phyloP scores from a whole-genome alignment of 2,797 vertebrate species.

The Choloepus didactylus region DNA sequence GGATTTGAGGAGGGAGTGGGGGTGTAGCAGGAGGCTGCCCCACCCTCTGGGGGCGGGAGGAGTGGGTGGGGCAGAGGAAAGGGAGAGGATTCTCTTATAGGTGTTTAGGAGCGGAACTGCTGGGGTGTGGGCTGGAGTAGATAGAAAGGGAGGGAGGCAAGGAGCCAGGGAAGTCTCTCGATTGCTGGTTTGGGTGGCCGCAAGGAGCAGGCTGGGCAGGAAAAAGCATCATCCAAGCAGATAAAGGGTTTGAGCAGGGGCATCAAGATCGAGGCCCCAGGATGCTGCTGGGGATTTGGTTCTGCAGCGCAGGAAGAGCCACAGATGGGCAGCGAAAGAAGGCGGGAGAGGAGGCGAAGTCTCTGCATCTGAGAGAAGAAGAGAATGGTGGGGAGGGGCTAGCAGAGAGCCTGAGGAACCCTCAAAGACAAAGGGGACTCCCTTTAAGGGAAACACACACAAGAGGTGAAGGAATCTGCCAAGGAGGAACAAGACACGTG shows the following conservation, averaged over 20 bases:
- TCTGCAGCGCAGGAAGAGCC: not conserved
- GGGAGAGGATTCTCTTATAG: not conserved
- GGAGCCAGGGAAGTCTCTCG: not conserved
- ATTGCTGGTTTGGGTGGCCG: not conserved
- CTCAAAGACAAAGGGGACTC: not conserved
- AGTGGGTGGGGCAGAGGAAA: not conserved
- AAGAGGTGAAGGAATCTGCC: not conserved
- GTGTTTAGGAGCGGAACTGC: not conserved
- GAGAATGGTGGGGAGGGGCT: not conserved
- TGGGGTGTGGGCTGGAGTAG: not conserved
- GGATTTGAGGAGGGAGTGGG: not conserved
- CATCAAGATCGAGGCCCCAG: not conserved
- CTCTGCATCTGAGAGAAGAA: not conserved
- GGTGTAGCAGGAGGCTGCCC: not conserved
- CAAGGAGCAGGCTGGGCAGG: not conserved
- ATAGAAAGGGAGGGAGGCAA: not conserved
- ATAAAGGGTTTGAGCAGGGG: too few species aligned
- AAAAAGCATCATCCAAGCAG: not conserved
- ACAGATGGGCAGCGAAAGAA: not conserved
- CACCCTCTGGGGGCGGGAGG: not conserved
- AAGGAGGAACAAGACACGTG: not conserved
- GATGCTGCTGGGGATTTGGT: not conserved
- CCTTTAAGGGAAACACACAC: not conserved
- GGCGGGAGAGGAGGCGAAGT: not conserved
- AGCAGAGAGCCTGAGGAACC: not conserved